phyloP scores from a whole-genome alignment of 2,797 vertebrate species.

The Tolypeutes matacus region DNA sequence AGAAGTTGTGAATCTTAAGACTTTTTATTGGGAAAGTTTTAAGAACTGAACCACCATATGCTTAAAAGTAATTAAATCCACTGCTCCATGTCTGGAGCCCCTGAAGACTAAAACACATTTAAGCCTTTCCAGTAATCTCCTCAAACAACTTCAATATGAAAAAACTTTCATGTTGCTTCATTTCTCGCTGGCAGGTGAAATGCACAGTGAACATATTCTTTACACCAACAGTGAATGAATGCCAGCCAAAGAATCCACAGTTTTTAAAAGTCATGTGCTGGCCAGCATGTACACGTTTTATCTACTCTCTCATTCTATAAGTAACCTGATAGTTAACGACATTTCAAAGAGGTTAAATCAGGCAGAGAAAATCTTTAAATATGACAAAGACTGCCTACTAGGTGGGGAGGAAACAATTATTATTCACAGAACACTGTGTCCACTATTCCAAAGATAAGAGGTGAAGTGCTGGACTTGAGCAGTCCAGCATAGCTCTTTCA shows the following conservation, averaged over 20 bases:
- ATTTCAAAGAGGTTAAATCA: not conserved
- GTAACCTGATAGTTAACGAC: not conserved
- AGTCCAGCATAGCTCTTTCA: conserved; percentile 5
- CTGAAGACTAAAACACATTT: not conserved
- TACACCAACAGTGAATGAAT: not conserved
- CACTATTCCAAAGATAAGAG: not conserved
- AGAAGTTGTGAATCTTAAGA: not conserved
- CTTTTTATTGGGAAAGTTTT: not conserved
- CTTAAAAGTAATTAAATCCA: not conserved
- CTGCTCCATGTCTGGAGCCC: not conserved
- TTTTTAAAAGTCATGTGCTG: conserved; percentile 6
- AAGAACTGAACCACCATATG: not conserved
- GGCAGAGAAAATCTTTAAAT: not conserved
- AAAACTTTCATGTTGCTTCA: not conserved
- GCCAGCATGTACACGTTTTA: not conserved
- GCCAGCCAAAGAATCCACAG: not conserved
- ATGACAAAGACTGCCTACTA: conserved; percentile 7
- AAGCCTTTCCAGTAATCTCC: conserved; percentile 9
- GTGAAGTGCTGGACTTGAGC: not conserved
- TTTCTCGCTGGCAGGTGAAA: conserved; percentile 21
- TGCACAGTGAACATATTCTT: conserved; percentile 4
- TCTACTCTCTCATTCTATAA: not conserved
- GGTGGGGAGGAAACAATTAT: not conserved
- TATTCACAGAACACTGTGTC: not conserved
- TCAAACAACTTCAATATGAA: not conserved